Percentiles rank a stretch among this genome's conserved stretches.
Conservation (phyloP, 2,113 vertebrate genomes). For the Hippocampus guttulatus region DNA sequence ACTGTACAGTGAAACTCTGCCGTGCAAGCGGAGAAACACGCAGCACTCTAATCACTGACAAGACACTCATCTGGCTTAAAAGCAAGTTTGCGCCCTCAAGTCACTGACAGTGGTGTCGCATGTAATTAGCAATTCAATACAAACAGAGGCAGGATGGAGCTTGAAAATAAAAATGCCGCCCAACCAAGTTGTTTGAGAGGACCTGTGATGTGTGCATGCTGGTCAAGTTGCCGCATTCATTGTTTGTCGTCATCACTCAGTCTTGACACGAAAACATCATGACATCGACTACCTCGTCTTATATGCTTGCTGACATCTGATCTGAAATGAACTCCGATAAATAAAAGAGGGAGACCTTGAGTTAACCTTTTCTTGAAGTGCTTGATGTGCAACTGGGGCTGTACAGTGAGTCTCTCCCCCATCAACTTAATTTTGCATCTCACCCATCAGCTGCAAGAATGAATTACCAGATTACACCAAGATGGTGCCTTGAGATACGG, state of each 20-base stretch:
- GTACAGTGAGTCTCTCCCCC: neutral
- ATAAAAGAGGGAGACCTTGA: neutral
- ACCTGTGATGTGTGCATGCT: neutral
- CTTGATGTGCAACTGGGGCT: neutral
- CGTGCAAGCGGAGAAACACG: neutral
- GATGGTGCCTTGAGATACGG: too few species aligned
- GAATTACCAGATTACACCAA: neutral
- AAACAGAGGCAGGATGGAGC: neutral
- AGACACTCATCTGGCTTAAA: slow-evolving; percentile 2
- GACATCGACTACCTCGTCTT: neutral
- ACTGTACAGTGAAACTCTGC: neutral
- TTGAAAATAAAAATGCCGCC: neutral
- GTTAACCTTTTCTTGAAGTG: neutral
- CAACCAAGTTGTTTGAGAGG: neutral
- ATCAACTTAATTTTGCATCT: neutral
- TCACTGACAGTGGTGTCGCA: slow-evolving; percentile 3
- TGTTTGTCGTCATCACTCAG: neutral
- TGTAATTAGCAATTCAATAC: neutral
- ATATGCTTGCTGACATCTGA: neutral
- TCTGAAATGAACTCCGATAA: neutral
- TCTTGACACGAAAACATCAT: neutral
- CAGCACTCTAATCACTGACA: slow-evolving; percentile 3
- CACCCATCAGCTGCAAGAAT: neutral
- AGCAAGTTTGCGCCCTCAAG: slow-evolving; percentile 4
- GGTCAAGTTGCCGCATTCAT: neutral